These are phyloP conservation scores for Empidonax alnorum DNA, from an alignment of 2,113 vertebrate genomes.

Conservation along the genomic window DNA sequence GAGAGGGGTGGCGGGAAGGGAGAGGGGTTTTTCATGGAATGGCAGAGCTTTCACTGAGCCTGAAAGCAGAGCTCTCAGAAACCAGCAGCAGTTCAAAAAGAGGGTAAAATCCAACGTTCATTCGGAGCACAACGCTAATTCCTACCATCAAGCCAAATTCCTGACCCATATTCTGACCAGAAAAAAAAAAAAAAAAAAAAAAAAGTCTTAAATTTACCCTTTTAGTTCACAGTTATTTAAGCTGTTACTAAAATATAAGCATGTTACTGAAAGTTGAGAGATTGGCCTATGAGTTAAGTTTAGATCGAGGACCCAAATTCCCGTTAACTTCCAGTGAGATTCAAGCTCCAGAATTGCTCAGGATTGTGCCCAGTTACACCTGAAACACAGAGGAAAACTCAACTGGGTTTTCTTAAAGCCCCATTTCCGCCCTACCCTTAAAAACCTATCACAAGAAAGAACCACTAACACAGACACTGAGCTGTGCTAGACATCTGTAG, in stretches of 20 bases:
- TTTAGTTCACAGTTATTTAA: not conserved
- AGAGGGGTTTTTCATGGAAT: rapidly evolving
- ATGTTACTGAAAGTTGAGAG: not conserved
- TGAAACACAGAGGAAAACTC: not conserved
- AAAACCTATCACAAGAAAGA: not conserved
- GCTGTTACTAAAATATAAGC: rapidly evolving
- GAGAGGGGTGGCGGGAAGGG: not conserved
- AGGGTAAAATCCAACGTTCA: not conserved
- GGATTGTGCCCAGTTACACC: no score
- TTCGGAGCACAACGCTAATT: not conserved
- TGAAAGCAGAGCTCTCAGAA: not conserved
- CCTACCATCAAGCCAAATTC: not conserved
- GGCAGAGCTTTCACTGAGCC: not conserved
- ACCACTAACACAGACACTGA: not conserved
- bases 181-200: not conserved
- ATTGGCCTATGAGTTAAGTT: not conserved
- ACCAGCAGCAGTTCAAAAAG: not conserved
- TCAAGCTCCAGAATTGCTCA: not conserved
- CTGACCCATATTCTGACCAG: not conserved
- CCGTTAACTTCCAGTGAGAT: not conserved
- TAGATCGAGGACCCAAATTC: not conserved
- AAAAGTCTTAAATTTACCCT: not conserved
- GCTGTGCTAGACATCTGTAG: rapidly evolving
- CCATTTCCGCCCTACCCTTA: not conserved
- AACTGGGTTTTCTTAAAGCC: not conserved